Base-by-base conservation (phyloP, 2,888 invertebrate genomes). In the Lissonota sp. region DNA sequence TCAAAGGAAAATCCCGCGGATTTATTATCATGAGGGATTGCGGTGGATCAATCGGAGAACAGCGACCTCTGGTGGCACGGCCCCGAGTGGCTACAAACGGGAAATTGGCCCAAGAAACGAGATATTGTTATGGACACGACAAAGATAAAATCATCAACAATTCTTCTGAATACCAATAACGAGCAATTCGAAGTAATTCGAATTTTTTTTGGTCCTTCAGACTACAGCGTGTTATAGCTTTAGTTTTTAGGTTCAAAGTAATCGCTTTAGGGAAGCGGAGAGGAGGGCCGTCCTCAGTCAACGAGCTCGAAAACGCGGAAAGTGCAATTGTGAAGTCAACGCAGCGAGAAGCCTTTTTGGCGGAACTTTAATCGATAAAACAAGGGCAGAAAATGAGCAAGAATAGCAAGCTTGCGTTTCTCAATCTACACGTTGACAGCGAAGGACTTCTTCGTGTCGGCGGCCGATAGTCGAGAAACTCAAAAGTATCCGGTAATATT, bases 391-490 rank as follows among this genome's bases (percentile, higher is more conserved):
- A 26, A 26, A 3, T 26, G 26, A 26, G 26, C 26, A 26, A 26
- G 3, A 26, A 26, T 26, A 26, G 26, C 26, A 26, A 26, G 26
- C 26, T 26, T 26, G 26, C 26, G 26, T 26, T 3, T 26, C 26
- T 26, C 26, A 26, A 14, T 46, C 77, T 75, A 14, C 74, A 62
- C 49, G 6, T 80, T 3, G 78, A 80, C 49, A 10, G 63, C 5
- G 63, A 79, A 6, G 73, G 64, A 49, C 7, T 82, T 8, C 57
- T 83, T 14, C 51, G 82, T 4, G 79, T 82, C 7, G 77, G 77
- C 8, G 82, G 82, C 4, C n/a, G 83, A 40, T 42, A 76, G 55
- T 63, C 26, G 26, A 26, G 26, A 26, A 26, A 26, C 3, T 26
- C 26, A 26, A 3, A 26, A 26, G 26, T 3, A 26, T 26, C 26